A percentile compares a stretch with the other conserved stretches of the same genome.
phyloP scores from a whole-genome alignment of 2,888 invertebrate species.

The Vandiemenella viatica region DNA sequence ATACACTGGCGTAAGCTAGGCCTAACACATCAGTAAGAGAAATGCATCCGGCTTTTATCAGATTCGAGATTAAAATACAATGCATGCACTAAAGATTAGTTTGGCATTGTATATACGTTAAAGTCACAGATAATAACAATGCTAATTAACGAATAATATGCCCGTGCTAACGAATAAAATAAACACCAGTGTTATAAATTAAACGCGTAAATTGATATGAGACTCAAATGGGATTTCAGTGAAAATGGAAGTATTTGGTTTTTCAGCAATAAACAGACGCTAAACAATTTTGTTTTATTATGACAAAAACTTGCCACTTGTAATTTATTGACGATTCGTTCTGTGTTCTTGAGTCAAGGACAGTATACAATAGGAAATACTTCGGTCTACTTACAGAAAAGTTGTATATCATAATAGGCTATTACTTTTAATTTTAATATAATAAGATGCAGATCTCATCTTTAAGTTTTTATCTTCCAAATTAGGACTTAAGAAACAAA shows the following conservation, averaged over 20 bases:
- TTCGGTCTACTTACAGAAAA: background rate
- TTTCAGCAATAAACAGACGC: background rate
- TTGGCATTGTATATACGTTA: too few species aligned
- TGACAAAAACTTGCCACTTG: background rate
- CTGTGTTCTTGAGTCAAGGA: background rate
- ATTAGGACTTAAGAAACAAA: background rate
- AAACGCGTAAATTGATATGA: too few species aligned
- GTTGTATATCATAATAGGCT: background rate
- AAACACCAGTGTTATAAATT: background rate
- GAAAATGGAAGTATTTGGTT: background rate
- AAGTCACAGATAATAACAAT: too few species aligned
- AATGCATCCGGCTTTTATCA: too few species aligned
- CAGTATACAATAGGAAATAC: background rate
- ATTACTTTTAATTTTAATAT: background rate
- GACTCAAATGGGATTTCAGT: background rate
- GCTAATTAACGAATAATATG: too few species aligned
- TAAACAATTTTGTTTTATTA: background rate
- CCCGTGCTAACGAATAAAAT: too few species aligned
- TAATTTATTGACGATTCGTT: background rate
- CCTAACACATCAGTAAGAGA: too few species aligned
- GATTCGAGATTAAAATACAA: too few species aligned
- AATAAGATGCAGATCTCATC: background rate
- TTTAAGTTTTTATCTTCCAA: background rate
- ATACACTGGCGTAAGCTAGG: too few species aligned
- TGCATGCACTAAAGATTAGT: too few species aligned